These are phyloP conservation scores for Gymnocephalus cernua DNA, from an alignment of 2,113 vertebrate genomes.

Conservation along the genomic window DNA sequence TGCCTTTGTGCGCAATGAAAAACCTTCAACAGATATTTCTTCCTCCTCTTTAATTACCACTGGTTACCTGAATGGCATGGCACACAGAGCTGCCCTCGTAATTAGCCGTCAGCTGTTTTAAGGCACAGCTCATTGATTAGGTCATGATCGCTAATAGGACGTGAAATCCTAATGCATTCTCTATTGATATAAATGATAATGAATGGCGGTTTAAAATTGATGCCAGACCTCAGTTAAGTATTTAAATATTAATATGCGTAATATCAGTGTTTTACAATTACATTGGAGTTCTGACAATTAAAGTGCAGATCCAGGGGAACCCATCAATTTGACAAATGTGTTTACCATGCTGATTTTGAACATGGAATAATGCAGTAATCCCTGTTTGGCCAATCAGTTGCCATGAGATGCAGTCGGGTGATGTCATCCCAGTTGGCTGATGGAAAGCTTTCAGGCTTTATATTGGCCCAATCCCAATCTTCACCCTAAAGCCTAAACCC, in stretches of 20 bases:
- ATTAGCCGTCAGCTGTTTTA: conserved; percentile 85
- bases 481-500: too few relatives aligned
- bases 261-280: conserved; percentile 24
- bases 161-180: conserved; percentile 72
- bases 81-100: conserved; percentile 68
- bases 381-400: conserved; percentile 16
- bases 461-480: not conserved
- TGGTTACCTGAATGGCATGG: conserved; percentile 79
- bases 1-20: conserved; percentile 53
- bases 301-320: not conserved
- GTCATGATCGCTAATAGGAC: conserved; percentile 81
- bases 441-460: not conserved
- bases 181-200: conserved; percentile 65
- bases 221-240: not conserved
- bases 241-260: conserved; percentile 12
- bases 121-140: conserved; percentile 83
- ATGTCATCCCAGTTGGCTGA: conserved; percentile 26
- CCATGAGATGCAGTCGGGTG: conserved; percentile 14
- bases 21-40: conserved; percentile 75
- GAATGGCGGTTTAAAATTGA: conserved; percentile 52
- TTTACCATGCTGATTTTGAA: conserved; percentile 30
- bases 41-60: conserved; percentile 81
- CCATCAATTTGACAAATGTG: conserved; percentile 1
- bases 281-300: conserved; percentile 1
- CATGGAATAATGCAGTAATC: conserved; percentile 20